phyloP scores from a whole-genome alignment of 2,888 invertebrate species.

The Phytoseiulus persimilis region DNA sequence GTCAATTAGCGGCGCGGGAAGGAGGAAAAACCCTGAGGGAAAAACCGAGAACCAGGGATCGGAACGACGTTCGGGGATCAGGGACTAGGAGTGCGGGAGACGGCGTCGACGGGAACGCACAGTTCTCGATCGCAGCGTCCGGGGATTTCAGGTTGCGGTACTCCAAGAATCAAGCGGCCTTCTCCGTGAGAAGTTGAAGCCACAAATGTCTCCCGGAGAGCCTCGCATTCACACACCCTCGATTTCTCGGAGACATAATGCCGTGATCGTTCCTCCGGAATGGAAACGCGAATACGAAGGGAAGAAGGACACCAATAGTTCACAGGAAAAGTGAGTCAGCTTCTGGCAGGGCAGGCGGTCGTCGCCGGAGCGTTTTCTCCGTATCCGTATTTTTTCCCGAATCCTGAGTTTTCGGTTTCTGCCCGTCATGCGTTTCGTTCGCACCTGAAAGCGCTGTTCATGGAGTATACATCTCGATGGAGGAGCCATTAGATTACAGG shows the following conservation, averaged over 20 bases:
- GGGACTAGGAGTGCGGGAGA: background rate
- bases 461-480: no score
- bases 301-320: background rate
- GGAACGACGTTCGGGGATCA: background rate
- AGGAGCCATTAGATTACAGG: no score
- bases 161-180: background rate
- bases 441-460: no score
- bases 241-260: no score
- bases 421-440: no score
- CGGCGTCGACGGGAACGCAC: background rate
- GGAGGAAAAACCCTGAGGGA: background rate
- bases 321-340: no score
- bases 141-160: background rate
- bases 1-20: slow-evolving; percentile 17
- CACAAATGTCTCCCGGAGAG: background rate
- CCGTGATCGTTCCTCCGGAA: no score
- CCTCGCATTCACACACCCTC: background rate
- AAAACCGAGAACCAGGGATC: background rate
- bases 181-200: background rate
- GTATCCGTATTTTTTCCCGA: no score
- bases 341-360: no score
- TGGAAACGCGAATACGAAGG: no score
- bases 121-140: background rate
- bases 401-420: no score
- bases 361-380: no score